Conservation (phyloP, 2,888 invertebrate species). For the Drosophila borealis region DNA sequence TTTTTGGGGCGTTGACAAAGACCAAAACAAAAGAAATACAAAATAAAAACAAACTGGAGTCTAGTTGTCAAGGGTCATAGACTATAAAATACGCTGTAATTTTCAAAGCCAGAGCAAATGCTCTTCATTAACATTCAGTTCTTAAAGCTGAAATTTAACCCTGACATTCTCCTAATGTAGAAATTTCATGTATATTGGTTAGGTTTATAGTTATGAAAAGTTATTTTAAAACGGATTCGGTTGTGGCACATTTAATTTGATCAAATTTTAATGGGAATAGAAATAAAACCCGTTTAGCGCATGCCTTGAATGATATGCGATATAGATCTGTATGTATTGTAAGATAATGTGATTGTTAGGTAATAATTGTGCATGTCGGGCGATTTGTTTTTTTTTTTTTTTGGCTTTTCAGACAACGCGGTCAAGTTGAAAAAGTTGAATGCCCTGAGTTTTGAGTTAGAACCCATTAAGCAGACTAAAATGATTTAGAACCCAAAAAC, state of each 20-base stretch:
- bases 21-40: slow-evolving; percentile 2
- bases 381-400: neutral
- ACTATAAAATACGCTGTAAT: slow-evolving; percentile 2
- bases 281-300: slow-evolving; percentile 8
- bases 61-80: neutral
- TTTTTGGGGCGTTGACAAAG: slow-evolving; percentile 44
- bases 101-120: neutral
- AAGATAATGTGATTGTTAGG: slow-evolving; percentile 40
- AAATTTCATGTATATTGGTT: neutral
- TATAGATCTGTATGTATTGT: slow-evolving; percentile 35
- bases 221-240: neutral
- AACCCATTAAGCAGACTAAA: slow-evolving; percentile 43
- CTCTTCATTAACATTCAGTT: neutral
- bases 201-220: neutral
- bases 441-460: slow-evolving; percentile 54
- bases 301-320: slow-evolving; percentile 46
- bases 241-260: no score
- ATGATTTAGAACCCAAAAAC: slow-evolving; percentile 64
- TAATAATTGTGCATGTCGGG: slow-evolving; percentile 7
- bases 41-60: slow-evolving; percentile 5
- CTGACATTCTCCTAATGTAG: no score
- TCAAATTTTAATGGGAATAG: neutral
- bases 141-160: neutral
- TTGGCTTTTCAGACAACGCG: slow-evolving; percentile 14
- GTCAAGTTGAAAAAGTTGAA: slow-evolving; percentile 64